Evolutionary conservation across 2,113 vertebrate genomes (phyloP).

Genomic region (Tragelaphus buxtoni): DNA sequence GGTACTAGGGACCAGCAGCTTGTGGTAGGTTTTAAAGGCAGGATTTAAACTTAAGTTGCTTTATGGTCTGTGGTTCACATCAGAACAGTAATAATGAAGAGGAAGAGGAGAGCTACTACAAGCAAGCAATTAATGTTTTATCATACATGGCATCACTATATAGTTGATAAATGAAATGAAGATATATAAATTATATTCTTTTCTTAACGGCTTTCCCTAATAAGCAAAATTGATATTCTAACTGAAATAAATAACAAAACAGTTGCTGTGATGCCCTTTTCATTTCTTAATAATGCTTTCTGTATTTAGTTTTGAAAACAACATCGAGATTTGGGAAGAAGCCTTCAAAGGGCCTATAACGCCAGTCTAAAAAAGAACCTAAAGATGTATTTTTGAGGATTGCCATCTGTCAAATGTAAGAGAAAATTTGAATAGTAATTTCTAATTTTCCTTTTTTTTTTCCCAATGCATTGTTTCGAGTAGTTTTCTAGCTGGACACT

Average conservation of each 20-base stretch:
- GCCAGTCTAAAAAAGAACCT: conserved; percentile 61
- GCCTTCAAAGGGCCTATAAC: conserved; percentile 54
- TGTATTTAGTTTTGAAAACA: conserved; percentile 56
- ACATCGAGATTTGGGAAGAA: conserved; percentile 48
- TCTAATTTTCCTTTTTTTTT: conserved; percentile 22
- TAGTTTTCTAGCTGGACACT: conserved; percentile 27
- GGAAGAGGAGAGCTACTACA: not conserved
- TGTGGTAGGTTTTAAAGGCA: not conserved
- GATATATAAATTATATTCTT: not conserved
- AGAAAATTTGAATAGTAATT: conserved; percentile 52
- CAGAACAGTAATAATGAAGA: not conserved
- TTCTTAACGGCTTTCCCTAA: not conserved
- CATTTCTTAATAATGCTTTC: conserved; percentile 53
- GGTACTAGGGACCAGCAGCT: not conserved
- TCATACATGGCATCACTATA: not conserved
- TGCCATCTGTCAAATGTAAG: conserved; percentile 70
- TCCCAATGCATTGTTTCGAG: not conserved
- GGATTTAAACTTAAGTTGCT: not conserved
- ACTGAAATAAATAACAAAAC: conserved; percentile 37
- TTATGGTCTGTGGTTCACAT: not conserved
- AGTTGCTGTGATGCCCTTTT: not conserved
- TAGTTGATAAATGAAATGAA: conserved; percentile 2
- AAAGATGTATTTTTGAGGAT: conserved; percentile 69
- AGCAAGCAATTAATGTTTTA: not conserved
- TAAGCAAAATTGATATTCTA: conserved; percentile 27